A percentile compares a stretch with the other conserved stretches of the same genome.
Conservation (phyloP, 2,113 vertebrate genomes). For the Lates calcarifer region DNA sequence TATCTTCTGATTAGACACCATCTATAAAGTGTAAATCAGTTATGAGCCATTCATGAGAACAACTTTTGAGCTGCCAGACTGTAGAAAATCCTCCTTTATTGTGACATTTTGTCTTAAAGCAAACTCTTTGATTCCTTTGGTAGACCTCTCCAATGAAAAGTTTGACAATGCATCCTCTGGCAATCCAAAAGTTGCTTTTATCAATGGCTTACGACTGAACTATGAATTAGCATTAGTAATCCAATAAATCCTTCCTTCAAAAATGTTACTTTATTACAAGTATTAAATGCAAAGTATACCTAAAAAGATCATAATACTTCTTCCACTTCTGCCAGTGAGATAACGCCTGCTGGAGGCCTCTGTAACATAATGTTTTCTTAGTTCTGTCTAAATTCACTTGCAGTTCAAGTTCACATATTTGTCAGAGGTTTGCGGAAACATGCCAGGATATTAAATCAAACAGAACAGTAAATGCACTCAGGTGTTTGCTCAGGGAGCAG, state of each 20-base stretch:
- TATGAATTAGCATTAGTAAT: not conserved
- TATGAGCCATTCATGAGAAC: not conserved
- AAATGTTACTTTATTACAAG: not conserved
- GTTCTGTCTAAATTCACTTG: not conserved
- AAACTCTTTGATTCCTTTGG: no score
- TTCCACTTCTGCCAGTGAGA: not conserved
- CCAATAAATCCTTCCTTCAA: not conserved
- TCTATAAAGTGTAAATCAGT: not conserved
- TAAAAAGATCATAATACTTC: not conserved
- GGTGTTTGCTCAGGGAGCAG: constrained; percentile 65
- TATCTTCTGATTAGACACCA: not conserved
- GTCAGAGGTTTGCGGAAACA: not conserved
- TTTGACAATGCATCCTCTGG: no score
- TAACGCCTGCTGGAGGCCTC: not conserved
- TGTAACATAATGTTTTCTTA: not conserved
- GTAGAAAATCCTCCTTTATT: not conserved
- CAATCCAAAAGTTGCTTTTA: not conserved
- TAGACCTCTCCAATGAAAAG: no score
- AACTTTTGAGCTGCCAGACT: not conserved
- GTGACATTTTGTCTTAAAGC: not conserved
- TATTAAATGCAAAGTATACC: not conserved
- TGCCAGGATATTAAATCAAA: constrained; percentile 38
- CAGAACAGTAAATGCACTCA: not conserved
- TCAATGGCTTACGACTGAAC: not conserved
- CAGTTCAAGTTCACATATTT: not conserved